A percentile compares a stretch with the other conserved stretches of the same genome.
phyloP scores from a whole-genome alignment of 2,888 invertebrate genomes.

The Saturnia pavonia region DNA sequence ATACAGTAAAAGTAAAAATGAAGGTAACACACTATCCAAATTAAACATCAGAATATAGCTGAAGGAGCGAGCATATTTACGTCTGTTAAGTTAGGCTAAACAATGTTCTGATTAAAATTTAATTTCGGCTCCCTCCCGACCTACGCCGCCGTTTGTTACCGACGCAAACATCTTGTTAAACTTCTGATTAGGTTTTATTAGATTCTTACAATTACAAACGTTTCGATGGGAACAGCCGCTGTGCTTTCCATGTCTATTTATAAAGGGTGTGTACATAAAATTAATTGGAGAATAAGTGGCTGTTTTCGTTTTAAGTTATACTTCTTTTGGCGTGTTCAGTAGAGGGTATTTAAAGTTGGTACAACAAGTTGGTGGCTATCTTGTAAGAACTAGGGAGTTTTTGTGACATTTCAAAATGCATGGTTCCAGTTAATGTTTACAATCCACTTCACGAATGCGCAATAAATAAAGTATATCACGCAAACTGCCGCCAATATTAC shows the following conservation, averaged over 20 bases:
- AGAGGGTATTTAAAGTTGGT: no score
- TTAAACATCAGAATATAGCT: neutral
- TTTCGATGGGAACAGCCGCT: neutral
- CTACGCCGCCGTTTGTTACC: conserved; percentile 6
- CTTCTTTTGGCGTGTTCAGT: neutral
- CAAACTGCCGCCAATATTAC: no score
- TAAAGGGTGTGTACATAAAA: neutral
- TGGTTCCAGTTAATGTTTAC: no score
- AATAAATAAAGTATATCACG: no score
- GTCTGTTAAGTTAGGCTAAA: conserved; percentile 12
- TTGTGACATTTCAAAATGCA: no score
- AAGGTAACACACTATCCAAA: conserved; percentile 9
- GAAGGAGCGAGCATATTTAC: conserved; percentile 6
- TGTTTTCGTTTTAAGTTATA: neutral
- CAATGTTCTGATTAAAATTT: conserved; percentile 20
- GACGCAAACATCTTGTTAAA: conserved; percentile 18
- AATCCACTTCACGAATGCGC: no score
- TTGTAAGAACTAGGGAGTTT: no score
- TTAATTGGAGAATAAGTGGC: neutral
- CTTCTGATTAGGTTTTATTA: conserved; percentile 20
- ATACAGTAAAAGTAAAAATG: neutral
- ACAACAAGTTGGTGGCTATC: no score
- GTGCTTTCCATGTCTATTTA: neutral
- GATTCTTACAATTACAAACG: conserved; percentile 15
- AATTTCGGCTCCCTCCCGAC: conserved; percentile 12